Base-by-base conservation (phyloP, 2,888 invertebrate species). In the Candidula unifasciata region DNA sequence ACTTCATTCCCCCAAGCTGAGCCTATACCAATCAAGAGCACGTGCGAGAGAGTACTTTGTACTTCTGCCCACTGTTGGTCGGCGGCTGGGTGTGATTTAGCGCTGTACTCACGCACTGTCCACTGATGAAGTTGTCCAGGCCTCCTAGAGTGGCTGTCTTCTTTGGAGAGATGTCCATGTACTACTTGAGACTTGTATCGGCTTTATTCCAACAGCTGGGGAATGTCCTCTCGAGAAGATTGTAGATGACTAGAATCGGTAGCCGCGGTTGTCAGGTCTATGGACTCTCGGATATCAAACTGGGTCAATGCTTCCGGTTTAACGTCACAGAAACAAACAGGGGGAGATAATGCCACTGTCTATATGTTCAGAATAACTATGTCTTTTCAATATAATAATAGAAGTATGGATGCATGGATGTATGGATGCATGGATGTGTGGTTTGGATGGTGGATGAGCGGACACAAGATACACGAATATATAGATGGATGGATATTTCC, bases 91-190 rank as follows among this genome's bases (percentile, higher is more conserved):
- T 18, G 27, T 74, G 74, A 74, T 74, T 52, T 54, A 74, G 74
- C 10, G 44, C 54, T 54, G 54, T 74, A 52, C 54, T 74, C 44
- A n/a, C 52, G 24, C n/a, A 2, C 73, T 52, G 73, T 73, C 74
- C 52, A 27, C 16, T n/a, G 73, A 44, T 27, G 52, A 52, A 27
- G 6, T 71, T 24, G 37, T 8, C 37, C 74, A 54, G 74, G 2
- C 54, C 74, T 30, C 18, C 24, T 54, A 30, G 74, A 74, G 73
- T 74, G 74, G 74, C 24, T n/a, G 44, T 73, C 73, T 52, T 24
- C 21, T n/a, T 73, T 73, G 73, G 44, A 73, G 73, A 16, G 44
- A 24, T 73, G 73, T 73, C 73, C n/a, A 13, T 37, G 73, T 44
- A n/a, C 44, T 6, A 33, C 37, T 69, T 35, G 18, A 35, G 21